Base-by-base conservation (phyloP, 2,113 vertebrate genomes). In the Thomomys bottae region DNA sequence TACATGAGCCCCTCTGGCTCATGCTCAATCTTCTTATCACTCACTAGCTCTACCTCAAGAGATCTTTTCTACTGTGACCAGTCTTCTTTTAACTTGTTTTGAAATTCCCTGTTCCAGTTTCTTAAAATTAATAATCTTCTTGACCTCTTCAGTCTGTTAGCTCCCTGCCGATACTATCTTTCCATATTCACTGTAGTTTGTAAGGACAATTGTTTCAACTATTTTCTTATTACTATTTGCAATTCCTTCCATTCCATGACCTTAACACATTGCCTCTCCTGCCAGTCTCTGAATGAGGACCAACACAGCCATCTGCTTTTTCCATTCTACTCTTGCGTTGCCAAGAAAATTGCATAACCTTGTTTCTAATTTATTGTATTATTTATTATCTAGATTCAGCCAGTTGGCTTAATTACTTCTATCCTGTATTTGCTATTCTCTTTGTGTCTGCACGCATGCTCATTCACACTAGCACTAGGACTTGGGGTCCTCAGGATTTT, bases 301-400 rank as follows among this genome's bases (percentile, higher is more conserved):
- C 70, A 95, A 85, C 68, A 34, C 45, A 85, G 85, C 94, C 84
- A 92, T 88, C 71, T 95, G 90, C 80, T 71, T 92, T 94, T 67
- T 54, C 87, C 11, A 1, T 66, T 84, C 30, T 92, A 38, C 63
- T 90, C 59, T 83, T 90, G 57, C 24, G 72, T 40, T 78, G 83
- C 92, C 89, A 94, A 90, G 85, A 95, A 81, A 92, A 77, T 34
- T 94, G 34, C 9, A 32, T 81, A 93, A 91, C 28, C 18, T 42
- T 89, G 24, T 9, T 90, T 88, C 87, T 88, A 88, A 76, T 70
- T 85, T 92, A 73, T 70, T 88, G 45, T 28, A 90, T 88, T 96
- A 92, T 78, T 92, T 96, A 95, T 63, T 38, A 88, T 73, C 81
- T 81, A 92, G 28, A 28, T 64, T 90, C 84, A 86, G 71, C 45